A percentile compares a stretch with the other conserved stretches of the same genome.
phyloP scores from a whole-genome alignment of 2,797 vertebrate genomes.

The Spinibarbus caldwelli region DNA sequence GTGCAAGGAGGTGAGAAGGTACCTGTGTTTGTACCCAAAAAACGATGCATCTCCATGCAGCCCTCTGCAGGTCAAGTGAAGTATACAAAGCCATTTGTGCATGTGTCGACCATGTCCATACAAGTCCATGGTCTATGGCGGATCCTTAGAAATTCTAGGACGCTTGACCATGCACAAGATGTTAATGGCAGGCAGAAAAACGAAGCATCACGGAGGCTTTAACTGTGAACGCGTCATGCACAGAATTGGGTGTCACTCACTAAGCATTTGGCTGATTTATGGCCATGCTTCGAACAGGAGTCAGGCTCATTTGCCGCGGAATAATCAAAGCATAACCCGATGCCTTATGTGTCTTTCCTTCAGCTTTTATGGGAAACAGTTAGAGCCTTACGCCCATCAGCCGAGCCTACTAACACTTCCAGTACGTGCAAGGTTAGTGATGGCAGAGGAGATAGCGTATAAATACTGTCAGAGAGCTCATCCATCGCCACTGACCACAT shows the following conservation, averaged over 20 bases:
- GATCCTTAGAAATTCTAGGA: not conserved
- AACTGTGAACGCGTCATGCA: not conserved
- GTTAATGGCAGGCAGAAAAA: not conserved
- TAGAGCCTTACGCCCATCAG: slow-evolving; percentile 23
- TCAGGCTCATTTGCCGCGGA: slow-evolving; percentile 60
- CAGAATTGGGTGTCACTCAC: slow-evolving; percentile 50
- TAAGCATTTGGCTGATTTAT: slow-evolving; percentile 56
- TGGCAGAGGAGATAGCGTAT: slow-evolving; percentile 41
- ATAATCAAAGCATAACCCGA: slow-evolving; percentile 46
- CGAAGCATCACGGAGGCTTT: too few species aligned
- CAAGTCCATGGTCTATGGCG: not conserved
- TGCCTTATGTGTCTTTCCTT: slow-evolving; percentile 42
- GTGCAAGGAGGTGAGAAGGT: not conserved
- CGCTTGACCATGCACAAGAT: not conserved
- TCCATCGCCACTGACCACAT: slow-evolving; percentile 46
- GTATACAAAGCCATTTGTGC: not conserved
- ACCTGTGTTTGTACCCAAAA: not conserved
- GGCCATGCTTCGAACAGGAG: slow-evolving; percentile 31
- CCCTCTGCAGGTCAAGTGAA: not conserved
- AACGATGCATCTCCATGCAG: not conserved
- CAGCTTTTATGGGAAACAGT: slow-evolving; percentile 40
- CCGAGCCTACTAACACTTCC: slow-evolving; percentile 35
- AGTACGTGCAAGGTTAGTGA: slow-evolving; percentile 37
- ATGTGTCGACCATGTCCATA: not conserved
- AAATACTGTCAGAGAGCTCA: slow-evolving; percentile 45